phyloP scores from a whole-genome alignment of 2,797 vertebrate species.

The Pitangus sulphuratus region DNA sequence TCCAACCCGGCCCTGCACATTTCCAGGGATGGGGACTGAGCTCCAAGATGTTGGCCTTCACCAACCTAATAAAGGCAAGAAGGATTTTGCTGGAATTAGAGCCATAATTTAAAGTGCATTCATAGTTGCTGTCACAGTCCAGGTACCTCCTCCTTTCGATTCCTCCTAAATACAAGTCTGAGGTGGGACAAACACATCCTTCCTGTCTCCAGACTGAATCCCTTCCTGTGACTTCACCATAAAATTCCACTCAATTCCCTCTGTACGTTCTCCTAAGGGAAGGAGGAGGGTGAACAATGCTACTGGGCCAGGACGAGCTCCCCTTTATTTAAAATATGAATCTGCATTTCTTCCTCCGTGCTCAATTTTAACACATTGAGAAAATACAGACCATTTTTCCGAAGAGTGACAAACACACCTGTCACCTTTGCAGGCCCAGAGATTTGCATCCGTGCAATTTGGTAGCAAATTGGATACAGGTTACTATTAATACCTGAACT shows the following conservation, averaged over 20 bases:
- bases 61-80: background rate
- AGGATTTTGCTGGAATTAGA: background rate
- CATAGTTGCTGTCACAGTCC: background rate
- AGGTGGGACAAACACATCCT: background rate
- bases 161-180: background rate
- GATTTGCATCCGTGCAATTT: background rate
- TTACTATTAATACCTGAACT: conserved; percentile 61
- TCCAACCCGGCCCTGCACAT: background rate
- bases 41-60: background rate
- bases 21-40: background rate
- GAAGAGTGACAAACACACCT: background rate
- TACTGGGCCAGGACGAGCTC: background rate
- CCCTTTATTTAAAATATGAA: background rate
- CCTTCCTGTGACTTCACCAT: background rate
- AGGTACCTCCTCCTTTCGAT: background rate
- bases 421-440: background rate
- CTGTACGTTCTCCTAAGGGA: background rate
- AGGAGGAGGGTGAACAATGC: background rate
- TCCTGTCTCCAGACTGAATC: background rate
- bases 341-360: background rate
- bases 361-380: background rate
- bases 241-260: background rate
- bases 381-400: background rate
- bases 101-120: background rate
- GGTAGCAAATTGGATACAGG: conserved; percentile 13